Evolutionary conservation across 2,888 invertebrate species (phyloP).

Genomic region (Bruchidius siliquastri): DNA sequence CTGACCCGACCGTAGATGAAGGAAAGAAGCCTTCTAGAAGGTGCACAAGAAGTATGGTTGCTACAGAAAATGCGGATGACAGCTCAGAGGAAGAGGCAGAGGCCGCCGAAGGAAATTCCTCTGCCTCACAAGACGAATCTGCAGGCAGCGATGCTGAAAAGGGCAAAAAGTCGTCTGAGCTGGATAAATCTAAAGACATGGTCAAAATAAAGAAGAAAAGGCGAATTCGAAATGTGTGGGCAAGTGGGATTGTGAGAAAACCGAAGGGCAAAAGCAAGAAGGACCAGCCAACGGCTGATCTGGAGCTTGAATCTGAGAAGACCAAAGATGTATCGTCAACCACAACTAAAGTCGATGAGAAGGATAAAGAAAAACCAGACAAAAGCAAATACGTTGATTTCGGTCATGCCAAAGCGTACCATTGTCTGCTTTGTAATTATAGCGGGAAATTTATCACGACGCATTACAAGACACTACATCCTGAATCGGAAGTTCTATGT

Average conservation of each 20-base stretch:
- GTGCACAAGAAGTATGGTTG: slow-evolving; percentile 17
- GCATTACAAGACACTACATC: slow-evolving; percentile 63
- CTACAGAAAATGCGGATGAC: slow-evolving; percentile 22
- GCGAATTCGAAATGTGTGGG: slow-evolving; percentile 45
- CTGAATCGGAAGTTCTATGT: slow-evolving; percentile 59
- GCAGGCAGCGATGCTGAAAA: slow-evolving; percentile 25
- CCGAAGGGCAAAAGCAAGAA: slow-evolving; percentile 16
- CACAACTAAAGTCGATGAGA: not conserved
- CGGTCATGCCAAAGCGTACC: slow-evolving; percentile 18
- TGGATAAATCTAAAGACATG: slow-evolving; percentile 34
- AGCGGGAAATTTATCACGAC: slow-evolving; percentile 58
- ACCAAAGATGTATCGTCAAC: not conserved
- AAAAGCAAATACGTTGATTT: slow-evolving; percentile 29
- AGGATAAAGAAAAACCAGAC: slow-evolving; percentile 22
- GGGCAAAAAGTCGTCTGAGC: slow-evolving; percentile 6
- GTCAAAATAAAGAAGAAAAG: slow-evolving; percentile 27
- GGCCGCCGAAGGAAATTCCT: slow-evolving; percentile 7
- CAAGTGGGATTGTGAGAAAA: slow-evolving; percentile 30
- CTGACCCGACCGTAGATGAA: slow-evolving; percentile 24
- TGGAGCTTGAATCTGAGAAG: not conserved
- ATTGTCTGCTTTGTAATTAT: slow-evolving; percentile 60
- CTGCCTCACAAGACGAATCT: slow-evolving; percentile 32
- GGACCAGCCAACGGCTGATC: not conserved
- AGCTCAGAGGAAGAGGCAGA: slow-evolving; percentile 8
- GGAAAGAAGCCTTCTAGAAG: slow-evolving; percentile 17